Evolutionary conservation across 2,888 invertebrate genomes (phyloP).

Genomic region (Drosophila pegasa): DNA sequence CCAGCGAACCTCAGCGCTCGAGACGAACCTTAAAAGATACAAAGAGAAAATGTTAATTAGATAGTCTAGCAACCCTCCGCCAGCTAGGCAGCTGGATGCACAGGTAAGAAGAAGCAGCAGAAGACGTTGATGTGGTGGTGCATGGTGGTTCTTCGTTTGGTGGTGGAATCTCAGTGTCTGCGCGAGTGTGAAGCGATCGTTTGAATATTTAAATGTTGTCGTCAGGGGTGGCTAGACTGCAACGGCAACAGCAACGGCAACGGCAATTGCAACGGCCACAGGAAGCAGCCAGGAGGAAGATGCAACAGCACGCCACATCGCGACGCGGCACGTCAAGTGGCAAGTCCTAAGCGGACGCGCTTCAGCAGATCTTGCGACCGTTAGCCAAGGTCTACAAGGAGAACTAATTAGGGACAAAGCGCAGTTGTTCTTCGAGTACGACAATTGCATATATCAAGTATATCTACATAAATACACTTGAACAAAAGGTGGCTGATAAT

Average conservation of each 20-base stretch:
- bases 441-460: slow-evolving; percentile 2
- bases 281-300: slow-evolving; percentile 32
- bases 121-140: slow-evolving; percentile 7
- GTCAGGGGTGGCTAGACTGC: slow-evolving; percentile 43
- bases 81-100: slow-evolving; percentile 14
- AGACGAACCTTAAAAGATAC: slow-evolving; percentile 34
- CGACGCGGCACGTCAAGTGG: slow-evolving; percentile 23
- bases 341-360: slow-evolving; percentile 50
- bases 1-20: slow-evolving; percentile 38
- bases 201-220: slow-evolving; percentile 75
- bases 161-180: slow-evolving; percentile 73
- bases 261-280: slow-evolving; percentile 18
- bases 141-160: slow-evolving; percentile 27
- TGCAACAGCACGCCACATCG: slow-evolving; percentile 24
- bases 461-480: slow-evolving; percentile 7
- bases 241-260: neutral
- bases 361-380: slow-evolving; percentile 54
- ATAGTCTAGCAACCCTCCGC: slow-evolving; percentile 76
- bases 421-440: neutral
- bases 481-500: neutral
- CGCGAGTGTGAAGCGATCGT: slow-evolving; percentile 74
- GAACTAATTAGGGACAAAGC: slow-evolving; percentile 58
- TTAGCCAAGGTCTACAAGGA: slow-evolving; percentile 31
- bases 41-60: slow-evolving; percentile 68
- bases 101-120: slow-evolving; percentile 40